These are phyloP conservation scores for Trematomus loennbergii DNA, from an alignment of 2,113 vertebrate species.

Conservation along the genomic window DNA sequence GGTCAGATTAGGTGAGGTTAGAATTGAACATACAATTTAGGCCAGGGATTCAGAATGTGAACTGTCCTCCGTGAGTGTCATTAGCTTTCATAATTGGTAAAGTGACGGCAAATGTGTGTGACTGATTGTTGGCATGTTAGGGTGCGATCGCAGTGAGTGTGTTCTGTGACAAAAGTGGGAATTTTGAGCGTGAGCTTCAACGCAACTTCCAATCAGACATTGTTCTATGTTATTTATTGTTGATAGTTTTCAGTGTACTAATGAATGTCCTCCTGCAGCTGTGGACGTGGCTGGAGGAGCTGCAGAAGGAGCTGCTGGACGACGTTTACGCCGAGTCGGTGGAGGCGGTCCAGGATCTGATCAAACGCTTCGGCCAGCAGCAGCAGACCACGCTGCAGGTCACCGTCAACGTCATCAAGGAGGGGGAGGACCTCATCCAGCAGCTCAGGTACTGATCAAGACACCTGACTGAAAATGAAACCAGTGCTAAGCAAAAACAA, in stretches of 20 bases:
- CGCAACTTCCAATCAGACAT: neutral
- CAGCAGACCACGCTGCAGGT: constrained; percentile 98
- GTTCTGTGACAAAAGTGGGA: neutral
- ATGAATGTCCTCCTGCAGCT: constrained; percentile 80
- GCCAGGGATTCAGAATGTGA: neutral
- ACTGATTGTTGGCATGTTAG: neutral
- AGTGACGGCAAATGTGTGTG: neutral
- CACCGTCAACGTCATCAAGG: constrained; percentile 98
- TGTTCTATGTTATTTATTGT: too few relatives aligned
- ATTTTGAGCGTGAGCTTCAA: neutral
- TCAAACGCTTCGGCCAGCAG: constrained; percentile 98
- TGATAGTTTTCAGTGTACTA: too few relatives aligned
- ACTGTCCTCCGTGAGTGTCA: neutral
- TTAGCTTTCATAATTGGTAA: neutral
- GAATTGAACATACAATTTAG: too few relatives aligned
- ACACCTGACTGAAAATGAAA: neutral
- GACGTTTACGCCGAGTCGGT: constrained; percentile 98
- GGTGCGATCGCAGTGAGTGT: neutral
- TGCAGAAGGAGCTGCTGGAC: constrained; percentile 98
- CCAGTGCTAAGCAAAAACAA: neutral
- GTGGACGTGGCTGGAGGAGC: constrained; percentile 99
- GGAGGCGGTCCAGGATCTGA: constrained; percentile 98
- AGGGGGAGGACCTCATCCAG: constrained; percentile 98
- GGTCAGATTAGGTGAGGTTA: neutral
- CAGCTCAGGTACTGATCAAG: constrained; percentile 90